Conservation (phyloP, 2,113 vertebrate genomes). For the Agelaius tricolor region DNA sequence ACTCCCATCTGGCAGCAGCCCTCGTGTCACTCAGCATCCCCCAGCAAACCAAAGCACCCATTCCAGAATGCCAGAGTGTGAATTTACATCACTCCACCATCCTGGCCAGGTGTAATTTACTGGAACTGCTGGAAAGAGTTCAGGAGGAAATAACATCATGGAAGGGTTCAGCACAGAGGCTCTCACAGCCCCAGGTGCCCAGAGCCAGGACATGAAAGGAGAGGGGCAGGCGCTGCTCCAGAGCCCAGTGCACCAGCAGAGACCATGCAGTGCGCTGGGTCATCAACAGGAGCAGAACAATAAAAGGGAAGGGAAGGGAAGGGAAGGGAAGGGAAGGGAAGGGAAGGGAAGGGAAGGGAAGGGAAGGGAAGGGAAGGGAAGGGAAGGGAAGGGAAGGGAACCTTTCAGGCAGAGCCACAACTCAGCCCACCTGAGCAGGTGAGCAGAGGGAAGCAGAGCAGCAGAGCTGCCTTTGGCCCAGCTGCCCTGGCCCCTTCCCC, state of each 20-base stretch:
- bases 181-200: not conserved
- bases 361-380: not conserved
- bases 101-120: not conserved
- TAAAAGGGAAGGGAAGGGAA: not conserved
- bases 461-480: not conserved
- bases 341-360: not conserved
- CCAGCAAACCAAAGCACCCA: not conserved
- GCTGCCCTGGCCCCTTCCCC: not conserved
- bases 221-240: accelerated
- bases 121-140: not conserved
- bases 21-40: not conserved
- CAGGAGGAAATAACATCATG: not conserved
- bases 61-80: not conserved
- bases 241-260: not conserved
- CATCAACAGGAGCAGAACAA: not conserved
- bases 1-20: not conserved
- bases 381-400: not conserved
- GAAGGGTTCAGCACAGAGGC: not conserved
- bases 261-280: accelerated
- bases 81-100: not conserved
- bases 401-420: not conserved
- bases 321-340: not conserved
- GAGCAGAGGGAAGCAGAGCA: not conserved
- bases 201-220: not conserved
- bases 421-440: not conserved